Evolutionary conservation across 2,888 invertebrate genomes (phyloP), one percentile per base, ranked within the genome.

Genomic region (Kuschelorhynchus macadamiae): DNA sequence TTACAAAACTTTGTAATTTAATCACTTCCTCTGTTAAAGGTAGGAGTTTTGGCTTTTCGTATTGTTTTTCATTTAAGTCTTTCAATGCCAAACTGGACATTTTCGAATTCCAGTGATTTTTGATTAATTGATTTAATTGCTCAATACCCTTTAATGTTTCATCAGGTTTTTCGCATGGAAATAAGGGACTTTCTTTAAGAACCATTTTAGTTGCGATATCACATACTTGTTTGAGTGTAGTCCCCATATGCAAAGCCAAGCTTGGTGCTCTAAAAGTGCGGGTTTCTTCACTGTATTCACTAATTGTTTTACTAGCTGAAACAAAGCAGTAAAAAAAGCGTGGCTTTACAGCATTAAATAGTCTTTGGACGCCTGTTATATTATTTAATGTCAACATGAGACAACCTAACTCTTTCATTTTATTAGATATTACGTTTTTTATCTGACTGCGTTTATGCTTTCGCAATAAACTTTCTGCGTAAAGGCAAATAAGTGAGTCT

Each of bases 341-440:
- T 8, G 74, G 71, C 50, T 74, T 59, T 18, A 71, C 67, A 11
- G 66, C 65, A 62, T 65, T 67, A 59, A 74, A 67, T 9, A 70
- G 14, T 52, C 66, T 70, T 30, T 71, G 67, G n/a, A 69, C 67
- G 16, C 56, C 46, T 60, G 67, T 49, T 14, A 61, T 20, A 11
- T 41, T 9, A 30, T 25, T 55, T 55, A 55, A 5, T 0, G 18
- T n/a, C 11, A 55, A 33, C 14, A 39, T 14, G 1, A 55, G 41
- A 12, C 72, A 47, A n/a, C 61, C 71, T 25, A 75, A 21, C 63
- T 73, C 71, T 60, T 71, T 66, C 67, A 72, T 67, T 69, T 72
- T 72, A 39, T 72, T 71, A n/a, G 72, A 74, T n/a, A 72, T 65
- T 12, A 57, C 47, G 9, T 42, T 71, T 62, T 32, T 49, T 12